These are phyloP conservation scores for Phainopepla nitens DNA, from an alignment of 2,113 vertebrate genomes.

Conservation along the genomic window DNA sequence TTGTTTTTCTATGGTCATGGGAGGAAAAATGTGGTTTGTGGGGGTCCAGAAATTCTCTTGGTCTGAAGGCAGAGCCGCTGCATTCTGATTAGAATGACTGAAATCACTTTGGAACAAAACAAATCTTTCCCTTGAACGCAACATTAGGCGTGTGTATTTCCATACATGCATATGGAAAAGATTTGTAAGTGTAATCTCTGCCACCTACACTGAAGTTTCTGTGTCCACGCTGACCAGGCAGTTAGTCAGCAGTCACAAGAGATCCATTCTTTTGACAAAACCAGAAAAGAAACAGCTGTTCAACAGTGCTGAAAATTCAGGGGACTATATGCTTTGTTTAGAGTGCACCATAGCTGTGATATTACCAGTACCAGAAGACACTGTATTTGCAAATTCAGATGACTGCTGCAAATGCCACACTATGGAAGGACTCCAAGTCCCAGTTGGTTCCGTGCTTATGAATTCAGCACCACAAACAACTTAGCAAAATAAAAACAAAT, in stretches of 20 bases:
- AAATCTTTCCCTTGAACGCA: background rate
- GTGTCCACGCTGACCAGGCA: background rate
- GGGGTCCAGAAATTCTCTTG: background rate
- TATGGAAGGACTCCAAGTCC: background rate
- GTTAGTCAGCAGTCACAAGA: background rate
- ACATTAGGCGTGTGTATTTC: rapidly evolving
- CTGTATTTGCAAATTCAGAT: background rate
- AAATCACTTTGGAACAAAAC: background rate
- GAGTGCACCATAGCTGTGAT: background rate
- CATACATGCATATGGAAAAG: background rate
- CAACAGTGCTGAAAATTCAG: background rate
- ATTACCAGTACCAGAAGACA: background rate
- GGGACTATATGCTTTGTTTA: background rate
- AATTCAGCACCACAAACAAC: background rate
- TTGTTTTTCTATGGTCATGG: background rate
- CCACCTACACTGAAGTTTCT: background rate
- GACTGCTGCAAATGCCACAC: background rate
- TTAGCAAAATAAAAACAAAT: background rate
- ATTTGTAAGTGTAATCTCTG: background rate
- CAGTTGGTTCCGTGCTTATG: background rate
- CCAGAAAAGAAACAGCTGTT: background rate
- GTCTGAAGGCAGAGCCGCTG: background rate
- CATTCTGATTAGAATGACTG: background rate
- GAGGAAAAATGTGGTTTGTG: background rate
- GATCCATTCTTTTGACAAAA: background rate